Evolutionary conservation across 2,113 vertebrate genomes (phyloP).

Genomic region (Macquaria australasica): DNA sequence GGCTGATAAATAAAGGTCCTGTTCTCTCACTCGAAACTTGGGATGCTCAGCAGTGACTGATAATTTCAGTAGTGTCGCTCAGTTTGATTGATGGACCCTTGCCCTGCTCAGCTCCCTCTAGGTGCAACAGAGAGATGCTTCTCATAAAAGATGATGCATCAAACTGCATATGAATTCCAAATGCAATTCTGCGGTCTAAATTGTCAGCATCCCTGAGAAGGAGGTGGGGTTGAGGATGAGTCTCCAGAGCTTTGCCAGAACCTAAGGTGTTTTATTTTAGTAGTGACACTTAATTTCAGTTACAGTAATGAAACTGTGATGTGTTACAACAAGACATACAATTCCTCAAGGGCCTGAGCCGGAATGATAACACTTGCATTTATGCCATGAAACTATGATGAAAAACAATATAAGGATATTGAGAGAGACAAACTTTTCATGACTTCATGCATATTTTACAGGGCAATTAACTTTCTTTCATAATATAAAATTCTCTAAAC

Average conservation of each 20-base stretch:
- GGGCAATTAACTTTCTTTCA: constrained; percentile 46
- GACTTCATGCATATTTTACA: constrained; percentile 60
- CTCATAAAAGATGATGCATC: constrained; percentile 75
- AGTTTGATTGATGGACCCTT: constrained; percentile 76
- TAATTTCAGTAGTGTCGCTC: constrained; percentile 74
- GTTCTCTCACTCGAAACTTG: constrained; percentile 58
- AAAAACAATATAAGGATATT: constrained; percentile 43
- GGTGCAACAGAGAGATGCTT: constrained; percentile 62
- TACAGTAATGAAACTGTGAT: constrained; percentile 76
- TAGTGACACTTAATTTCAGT: constrained; percentile 78
- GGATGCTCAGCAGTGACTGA: constrained; percentile 67
- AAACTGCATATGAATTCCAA: constrained; percentile 72
- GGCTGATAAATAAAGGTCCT: constrained; percentile 72
- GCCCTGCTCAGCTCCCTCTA: constrained; percentile 50
- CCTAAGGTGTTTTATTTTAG: constrained; percentile 73
- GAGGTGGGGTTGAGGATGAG: constrained; percentile 40
- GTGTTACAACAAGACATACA: constrained; percentile 57
- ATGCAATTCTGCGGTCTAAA: constrained; percentile 69
- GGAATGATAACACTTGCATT: constrained; percentile 47
- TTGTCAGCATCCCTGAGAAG: constrained; percentile 65
- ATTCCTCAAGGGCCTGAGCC: constrained; percentile 47
- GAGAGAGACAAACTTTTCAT: constrained; percentile 54
- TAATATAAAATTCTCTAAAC: constrained; percentile 41
- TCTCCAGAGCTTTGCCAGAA: constrained; percentile 62
- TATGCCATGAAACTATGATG: constrained; percentile 24